Conservation (phyloP, 2,888 invertebrate species). For the Ariolimax columbianus region DNA sequence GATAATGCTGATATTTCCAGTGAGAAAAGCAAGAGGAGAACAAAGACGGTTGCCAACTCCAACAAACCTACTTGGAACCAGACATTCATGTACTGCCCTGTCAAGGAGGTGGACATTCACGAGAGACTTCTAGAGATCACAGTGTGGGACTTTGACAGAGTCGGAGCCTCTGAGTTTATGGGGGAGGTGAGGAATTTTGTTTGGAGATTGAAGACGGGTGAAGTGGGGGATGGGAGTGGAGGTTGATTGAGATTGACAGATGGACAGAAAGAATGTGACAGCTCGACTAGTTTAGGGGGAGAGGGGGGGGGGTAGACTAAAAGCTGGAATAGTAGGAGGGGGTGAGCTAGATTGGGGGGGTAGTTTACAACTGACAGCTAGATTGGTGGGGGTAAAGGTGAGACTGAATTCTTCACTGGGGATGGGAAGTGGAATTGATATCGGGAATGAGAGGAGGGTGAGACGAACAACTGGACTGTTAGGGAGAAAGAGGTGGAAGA, state of each 20-base stretch:
- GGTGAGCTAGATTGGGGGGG: too few relatives aligned
- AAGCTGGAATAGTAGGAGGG: too few relatives aligned
- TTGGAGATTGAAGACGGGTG: background rate
- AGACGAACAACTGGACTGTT: too few relatives aligned
- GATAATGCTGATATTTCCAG: slow-evolving; percentile 81
- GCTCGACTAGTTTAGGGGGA: background rate
- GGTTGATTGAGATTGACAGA: background rate
- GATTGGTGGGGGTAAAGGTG: too few relatives aligned
- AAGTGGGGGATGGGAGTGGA: background rate
- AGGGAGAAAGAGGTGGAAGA: too few relatives aligned
- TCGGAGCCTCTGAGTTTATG: slow-evolving; percentile 91
- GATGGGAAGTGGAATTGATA: too few relatives aligned
- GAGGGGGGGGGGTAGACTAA: background rate
- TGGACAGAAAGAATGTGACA: background rate
- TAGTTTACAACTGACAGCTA: too few relatives aligned
- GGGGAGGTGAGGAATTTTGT: slow-evolving; percentile 86
- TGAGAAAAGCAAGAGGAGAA: slow-evolving; percentile 96
- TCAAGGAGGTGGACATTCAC: slow-evolving; percentile 91
- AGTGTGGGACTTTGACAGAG: slow-evolving; percentile 97
- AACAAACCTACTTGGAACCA: slow-evolving; percentile 98
- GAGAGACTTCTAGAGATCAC: slow-evolving; percentile 95
- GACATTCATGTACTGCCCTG: slow-evolving; percentile 94
- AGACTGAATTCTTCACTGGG: too few relatives aligned
- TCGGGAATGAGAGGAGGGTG: too few relatives aligned
- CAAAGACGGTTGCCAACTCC: slow-evolving; percentile 94